Base-by-base conservation (phyloP, 2,797 vertebrate species). In the Odontamblyopus rebecca region DNA sequence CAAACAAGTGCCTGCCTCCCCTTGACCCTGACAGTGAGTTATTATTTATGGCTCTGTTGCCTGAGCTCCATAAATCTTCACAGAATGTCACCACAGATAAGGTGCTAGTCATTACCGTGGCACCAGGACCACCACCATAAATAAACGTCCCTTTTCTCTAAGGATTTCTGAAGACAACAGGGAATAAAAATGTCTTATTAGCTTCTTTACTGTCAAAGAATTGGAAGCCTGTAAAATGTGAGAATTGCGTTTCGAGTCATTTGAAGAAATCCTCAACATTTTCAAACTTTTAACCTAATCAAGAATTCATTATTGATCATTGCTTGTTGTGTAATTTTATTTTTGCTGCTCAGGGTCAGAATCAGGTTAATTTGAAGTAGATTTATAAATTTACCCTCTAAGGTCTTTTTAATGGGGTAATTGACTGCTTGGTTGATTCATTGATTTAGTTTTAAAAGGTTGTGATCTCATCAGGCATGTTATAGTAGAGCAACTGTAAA, bases 381-480 rank as follows among this genome's bases (percentile, higher is more conserved):
- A 89, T 88, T 90, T 80, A 88, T 86, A 80, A 85, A 83, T 88
- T 76, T 67, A 79, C 75, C 77, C 77, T 85, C 83, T 72, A 75
- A 86, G 88, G 81, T 73, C 75, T 83, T 72, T 76, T 78, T 89
- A 88, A 90, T 89, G 61, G 88, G 82, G 80, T 86, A 82, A 85
- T 89, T 82, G 88, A 65, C 30, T 1, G 80, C 84, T 83, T 81
- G 82, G 81, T 73, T 84, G 78, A 61, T 72, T 86, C 62, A 91
- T 88, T 72, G 86, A 92, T 92, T 88, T 77, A 67, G 82, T 72
- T 50, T 73, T n/a, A 80, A 82, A 66, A 53, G 50, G 66, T 75
- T 84, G 74, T 78, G 23, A 75, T 70, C 73, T 67, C 61, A 26
- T 71, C 73, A 82, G 78, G 72, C 74, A 70, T 11, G 77, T 23